Evolutionary conservation across 2,888 invertebrate species (phyloP), one percentile per base, ranked within the genome.

Genomic region (Tricholauxania praeusta): DNA sequence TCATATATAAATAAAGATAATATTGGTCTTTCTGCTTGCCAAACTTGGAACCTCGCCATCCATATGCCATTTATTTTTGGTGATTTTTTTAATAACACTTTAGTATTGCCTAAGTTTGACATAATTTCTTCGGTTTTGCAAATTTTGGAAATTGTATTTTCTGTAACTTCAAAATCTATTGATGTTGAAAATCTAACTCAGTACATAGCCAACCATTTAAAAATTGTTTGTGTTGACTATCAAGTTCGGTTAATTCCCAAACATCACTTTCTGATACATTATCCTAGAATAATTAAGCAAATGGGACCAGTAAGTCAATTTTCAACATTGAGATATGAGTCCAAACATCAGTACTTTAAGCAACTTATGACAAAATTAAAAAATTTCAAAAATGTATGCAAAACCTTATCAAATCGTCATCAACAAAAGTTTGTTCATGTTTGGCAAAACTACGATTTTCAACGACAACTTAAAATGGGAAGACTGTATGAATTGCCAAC

Each of bases 21-120:
- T 53, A 53, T 53, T 17, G 53, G 14, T n/a, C 53, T 53, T 53
- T 53, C 53, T 53, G 53, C 53, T 53, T 4, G 1, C 3, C 53
- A 53, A 53, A 53, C 53, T 53, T 53, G 12, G 19, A 51, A 12
- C 32, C 15, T n/a, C n/a, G n/a, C n/a, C n/a, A 60, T 60, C 12
- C 59, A 60, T 60, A 60, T 60, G 10, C 59, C 59, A 28, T 60
- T 60, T 60, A 60, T 60, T 60, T 60, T 60, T 60, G 59, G 59
- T 60, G 59, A 60, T 60, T 60, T 17, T 12, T 60, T 60, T n/a
- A 52, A 52, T 52, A n/a, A 52, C n/a, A n/a, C n/a, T n/a, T n/a
- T n/a, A n/a, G 22, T 22, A 22, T 22, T 22, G 22, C 22, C 1
- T 22, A 22, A 22, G 22, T 22, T 22, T 22, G 22, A 22, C 3